Conservation (phyloP, 2,888 invertebrate species). For the Brenthis hecate region DNA sequence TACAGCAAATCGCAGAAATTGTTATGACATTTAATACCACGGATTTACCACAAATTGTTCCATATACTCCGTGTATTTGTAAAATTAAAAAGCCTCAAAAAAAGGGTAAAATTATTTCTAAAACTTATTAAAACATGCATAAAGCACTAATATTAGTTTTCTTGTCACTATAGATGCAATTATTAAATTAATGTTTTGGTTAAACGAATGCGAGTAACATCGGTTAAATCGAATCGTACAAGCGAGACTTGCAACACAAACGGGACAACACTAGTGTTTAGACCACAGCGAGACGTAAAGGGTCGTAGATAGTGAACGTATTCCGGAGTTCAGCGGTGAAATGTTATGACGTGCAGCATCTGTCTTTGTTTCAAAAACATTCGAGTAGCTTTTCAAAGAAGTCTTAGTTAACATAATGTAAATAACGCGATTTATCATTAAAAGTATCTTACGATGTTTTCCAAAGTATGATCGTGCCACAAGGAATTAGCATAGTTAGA, state of each 20-base stretch:
- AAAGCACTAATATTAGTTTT: neutral
- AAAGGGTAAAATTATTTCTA: conserved; percentile 44
- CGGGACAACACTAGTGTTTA: conserved; percentile 31
- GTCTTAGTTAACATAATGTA: conserved; percentile 65
- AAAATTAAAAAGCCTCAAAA: conserved; percentile 47
- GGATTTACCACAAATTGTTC: conserved; percentile 56
- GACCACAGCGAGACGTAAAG: conserved; percentile 31
- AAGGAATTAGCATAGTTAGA: conserved; percentile 78
- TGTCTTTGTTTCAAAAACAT: conserved; percentile 77
- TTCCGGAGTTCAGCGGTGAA: conserved; percentile 59
- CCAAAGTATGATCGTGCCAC: conserved; percentile 80
- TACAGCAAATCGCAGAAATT: conserved; percentile 60
- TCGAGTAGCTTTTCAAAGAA: conserved; percentile 57
- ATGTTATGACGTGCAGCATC: conserved; percentile 81
- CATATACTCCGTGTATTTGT: conserved; percentile 55
- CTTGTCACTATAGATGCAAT: neutral
- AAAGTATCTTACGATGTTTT: conserved; percentile 64
- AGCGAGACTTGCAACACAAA: conserved; percentile 3
- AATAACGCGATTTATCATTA: conserved; percentile 56
- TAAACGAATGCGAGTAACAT: conserved; percentile 1
- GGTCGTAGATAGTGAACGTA: conserved; percentile 41
- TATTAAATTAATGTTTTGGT: neutral
- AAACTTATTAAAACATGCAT: neutral
- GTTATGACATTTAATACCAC: conserved; percentile 51
- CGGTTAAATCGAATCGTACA: neutral